Percentiles rank a stretch among this genome's conserved stretches.
These are phyloP conservation scores for Prionailurus viverrinus DNA, from an alignment of 2,113 vertebrate species.

Conservation along the genomic window DNA sequence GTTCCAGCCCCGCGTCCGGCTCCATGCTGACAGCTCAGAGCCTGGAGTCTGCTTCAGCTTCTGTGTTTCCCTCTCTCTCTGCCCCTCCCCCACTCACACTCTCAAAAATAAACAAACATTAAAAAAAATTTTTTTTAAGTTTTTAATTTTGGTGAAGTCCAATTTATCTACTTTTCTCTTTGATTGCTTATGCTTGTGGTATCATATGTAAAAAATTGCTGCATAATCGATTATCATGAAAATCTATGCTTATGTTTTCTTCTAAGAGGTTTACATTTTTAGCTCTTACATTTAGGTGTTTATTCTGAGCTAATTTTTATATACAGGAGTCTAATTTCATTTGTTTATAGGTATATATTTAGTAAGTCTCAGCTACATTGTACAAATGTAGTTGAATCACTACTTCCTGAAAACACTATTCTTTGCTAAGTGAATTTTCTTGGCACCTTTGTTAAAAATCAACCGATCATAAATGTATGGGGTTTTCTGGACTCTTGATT, in stretches of 20 bases:
- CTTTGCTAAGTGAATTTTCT: neutral
- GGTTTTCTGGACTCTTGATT: constrained; percentile 10
- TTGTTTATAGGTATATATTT: neutral
- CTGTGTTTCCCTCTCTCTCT: too few species aligned
- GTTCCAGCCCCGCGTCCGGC: too few species aligned
- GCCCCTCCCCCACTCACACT: too few species aligned
- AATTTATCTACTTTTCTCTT: neutral
- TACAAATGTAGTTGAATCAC: too few species aligned
- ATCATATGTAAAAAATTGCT: neutral
- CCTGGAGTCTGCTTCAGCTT: too few species aligned
- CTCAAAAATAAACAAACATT: too few species aligned
- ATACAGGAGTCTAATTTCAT: neutral
- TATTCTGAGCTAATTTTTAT: neutral
- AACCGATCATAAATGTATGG: neutral
- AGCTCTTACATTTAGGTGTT: neutral
- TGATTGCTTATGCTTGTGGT: neutral
- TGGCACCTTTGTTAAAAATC: constrained; percentile 3
- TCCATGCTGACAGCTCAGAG: too few species aligned
- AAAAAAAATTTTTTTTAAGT: neutral
- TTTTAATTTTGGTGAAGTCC: neutral
- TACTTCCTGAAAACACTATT: neutral
- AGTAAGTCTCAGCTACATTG: neutral
- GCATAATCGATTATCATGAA: neutral
- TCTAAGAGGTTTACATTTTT: neutral
- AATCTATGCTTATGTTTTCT: neutral